Percentiles rank a stretch among this genome's conserved stretches.
These are phyloP conservation scores for Chloroclysta siterata DNA, from an alignment of 2,888 invertebrate species.

Conservation along the genomic window DNA sequence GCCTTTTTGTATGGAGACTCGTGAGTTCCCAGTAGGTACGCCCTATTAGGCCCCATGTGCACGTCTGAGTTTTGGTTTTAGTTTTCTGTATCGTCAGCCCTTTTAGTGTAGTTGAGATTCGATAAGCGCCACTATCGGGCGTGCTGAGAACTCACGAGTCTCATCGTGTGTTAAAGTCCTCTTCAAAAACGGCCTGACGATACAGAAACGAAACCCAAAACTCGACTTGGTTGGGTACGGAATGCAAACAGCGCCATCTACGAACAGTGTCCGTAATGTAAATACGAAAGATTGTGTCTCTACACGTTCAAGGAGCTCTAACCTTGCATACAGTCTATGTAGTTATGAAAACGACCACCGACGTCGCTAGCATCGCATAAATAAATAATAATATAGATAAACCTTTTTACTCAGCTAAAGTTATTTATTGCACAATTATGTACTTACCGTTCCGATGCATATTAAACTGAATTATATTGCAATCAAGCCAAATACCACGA, in stretches of 20 bases:
- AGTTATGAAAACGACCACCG: constrained; percentile 32
- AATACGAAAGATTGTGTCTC: neutral
- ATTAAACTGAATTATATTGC: constrained; percentile 26
- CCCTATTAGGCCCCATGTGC: too few species aligned
- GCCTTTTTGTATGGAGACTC: too few species aligned
- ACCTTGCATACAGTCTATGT: neutral
- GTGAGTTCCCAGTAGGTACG: too few species aligned
- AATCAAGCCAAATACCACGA: constrained; percentile 5
- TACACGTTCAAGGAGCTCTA: neutral
- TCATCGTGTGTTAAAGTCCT: too few species aligned
- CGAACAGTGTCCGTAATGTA: neutral
- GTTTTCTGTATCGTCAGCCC: too few species aligned
- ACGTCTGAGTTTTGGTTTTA: too few species aligned
- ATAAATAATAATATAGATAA: constrained; percentile 29
- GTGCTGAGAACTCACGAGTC: too few species aligned
- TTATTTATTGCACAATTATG: too few species aligned
- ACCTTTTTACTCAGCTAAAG: neutral
- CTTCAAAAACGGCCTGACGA: too few species aligned
- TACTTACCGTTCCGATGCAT: constrained; percentile 75
- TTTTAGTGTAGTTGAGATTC: too few species aligned
- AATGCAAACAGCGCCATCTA: constrained; percentile 53
- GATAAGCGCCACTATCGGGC: too few species aligned
- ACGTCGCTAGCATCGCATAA: constrained; percentile 50
- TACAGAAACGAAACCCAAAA: neutral
- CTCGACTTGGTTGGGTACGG: neutral